phyloP scores from a whole-genome alignment of 2,888 invertebrate genomes.

The Strigamia maritima region DNA sequence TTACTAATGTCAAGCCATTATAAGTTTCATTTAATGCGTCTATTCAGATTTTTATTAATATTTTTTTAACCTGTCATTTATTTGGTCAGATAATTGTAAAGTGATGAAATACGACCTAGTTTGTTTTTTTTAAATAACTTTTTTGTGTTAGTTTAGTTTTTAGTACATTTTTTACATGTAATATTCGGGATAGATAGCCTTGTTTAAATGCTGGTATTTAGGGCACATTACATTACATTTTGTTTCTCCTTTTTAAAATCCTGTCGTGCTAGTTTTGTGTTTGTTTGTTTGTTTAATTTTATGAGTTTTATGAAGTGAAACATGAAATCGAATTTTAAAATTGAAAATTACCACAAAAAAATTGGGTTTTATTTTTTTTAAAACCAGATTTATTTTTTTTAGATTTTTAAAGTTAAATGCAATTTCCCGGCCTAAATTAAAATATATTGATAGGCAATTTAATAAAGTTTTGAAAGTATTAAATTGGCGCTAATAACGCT shows the following conservation, averaged over 20 bases:
- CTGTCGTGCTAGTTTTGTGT: neutral
- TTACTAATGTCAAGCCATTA: too few relatives aligned
- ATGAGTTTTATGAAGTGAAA: neutral
- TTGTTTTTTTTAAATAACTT: neutral
- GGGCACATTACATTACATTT: neutral
- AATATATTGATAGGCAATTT: too few relatives aligned
- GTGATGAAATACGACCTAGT: neutral
- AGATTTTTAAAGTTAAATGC: too few relatives aligned
- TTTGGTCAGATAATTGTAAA: neutral
- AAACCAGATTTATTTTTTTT: too few relatives aligned
- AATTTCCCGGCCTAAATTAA: too few relatives aligned
- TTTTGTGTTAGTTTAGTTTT: neutral
- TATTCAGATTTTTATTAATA: neutral
- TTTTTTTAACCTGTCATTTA: neutral
- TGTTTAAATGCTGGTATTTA: constrained; percentile 1
- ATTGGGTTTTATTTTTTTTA: too few relatives aligned
- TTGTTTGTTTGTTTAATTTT: neutral
- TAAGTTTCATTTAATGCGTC: too few relatives aligned
- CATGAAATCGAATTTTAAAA: neutral
- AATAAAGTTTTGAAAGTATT: too few relatives aligned
- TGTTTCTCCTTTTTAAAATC: neutral
- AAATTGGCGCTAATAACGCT: too few relatives aligned
- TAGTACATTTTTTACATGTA: neutral
- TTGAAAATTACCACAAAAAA: neutral
- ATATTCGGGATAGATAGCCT: neutral